A percentile compares a stretch with the other conserved stretches of the same genome.
phyloP scores from a whole-genome alignment of 2,888 invertebrate genomes.

The Cordylochernes scorpioides region DNA sequence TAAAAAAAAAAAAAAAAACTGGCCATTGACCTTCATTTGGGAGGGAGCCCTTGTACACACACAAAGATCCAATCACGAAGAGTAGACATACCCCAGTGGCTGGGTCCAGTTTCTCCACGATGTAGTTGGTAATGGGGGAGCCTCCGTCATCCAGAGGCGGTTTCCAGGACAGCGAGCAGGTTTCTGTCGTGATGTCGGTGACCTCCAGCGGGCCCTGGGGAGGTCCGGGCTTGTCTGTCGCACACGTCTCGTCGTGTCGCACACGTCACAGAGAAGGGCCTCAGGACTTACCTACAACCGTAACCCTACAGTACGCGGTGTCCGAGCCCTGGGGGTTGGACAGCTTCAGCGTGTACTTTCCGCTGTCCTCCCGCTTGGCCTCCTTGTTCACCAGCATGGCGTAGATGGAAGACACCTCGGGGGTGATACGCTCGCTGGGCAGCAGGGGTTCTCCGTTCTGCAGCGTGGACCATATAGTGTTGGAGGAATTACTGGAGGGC shows the following conservation, averaged over 20 bases:
- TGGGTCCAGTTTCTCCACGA: constrained; percentile 72
- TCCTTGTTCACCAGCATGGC: constrained; percentile 57
- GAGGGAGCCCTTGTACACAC: too few species aligned
- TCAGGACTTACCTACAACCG: constrained; percentile 28
- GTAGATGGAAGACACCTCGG: constrained; percentile 51
- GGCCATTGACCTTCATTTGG: constrained; percentile 63
- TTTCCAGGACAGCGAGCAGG: constrained; percentile 77
- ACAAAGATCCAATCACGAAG: neutral
- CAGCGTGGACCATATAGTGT: neutral
- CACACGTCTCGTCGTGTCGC: neutral
- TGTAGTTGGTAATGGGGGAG: constrained; percentile 79
- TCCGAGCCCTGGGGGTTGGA: constrained; percentile 73
- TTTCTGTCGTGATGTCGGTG: constrained; percentile 77
- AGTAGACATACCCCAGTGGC: constrained; percentile 35
- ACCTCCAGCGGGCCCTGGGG: constrained; percentile 71
- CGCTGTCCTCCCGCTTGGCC: constrained; percentile 71
- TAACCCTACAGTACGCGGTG: constrained; percentile 59
- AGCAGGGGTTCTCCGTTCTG: constrained; percentile 52
- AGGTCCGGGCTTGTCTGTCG: constrained; percentile 41
- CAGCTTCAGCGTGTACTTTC: constrained; percentile 69
- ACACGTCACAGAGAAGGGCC: neutral
- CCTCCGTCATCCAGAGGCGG: constrained; percentile 71
- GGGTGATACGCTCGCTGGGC: constrained; percentile 51
- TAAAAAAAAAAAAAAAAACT: too few species aligned
- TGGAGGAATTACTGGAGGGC: neutral